Evolutionary conservation across 92 coral and sea anemone species (phyloP), one percentile per base, ranked within the genome.

Genomic region (Zoanthus sansibaricus): DNA sequence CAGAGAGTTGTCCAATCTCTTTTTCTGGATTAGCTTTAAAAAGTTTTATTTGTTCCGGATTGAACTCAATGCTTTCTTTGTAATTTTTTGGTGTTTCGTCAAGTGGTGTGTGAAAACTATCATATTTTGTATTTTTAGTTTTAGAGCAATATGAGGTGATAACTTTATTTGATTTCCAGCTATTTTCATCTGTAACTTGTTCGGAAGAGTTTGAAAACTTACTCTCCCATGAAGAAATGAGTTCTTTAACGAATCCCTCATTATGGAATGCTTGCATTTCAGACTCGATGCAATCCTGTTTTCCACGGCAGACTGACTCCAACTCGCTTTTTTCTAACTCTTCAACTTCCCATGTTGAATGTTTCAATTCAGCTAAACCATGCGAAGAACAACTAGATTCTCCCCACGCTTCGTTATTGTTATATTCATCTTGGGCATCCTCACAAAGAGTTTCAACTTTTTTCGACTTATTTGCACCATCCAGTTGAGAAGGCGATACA

Each of bases 361-460:
- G 32, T 45, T 80, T 80, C 20, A 80, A 52, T 11, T 25, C 74
- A 47, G 10, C 31, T 44, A 71, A 67, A 9, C 1, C 9, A 66
- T 42, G 59, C 25, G 85, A 64, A 7, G 85, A 46, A 31, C 42
- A 76, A 54, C 52, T 80, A 48, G 46, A 21, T 80, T 66, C 45
- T 17, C 25, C 49, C 73, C 61, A 62, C 9, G 25, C 25, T 25
- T 25, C 20, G 64, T 66, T 25, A 20, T 49, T 49, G 55, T 49
- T 12, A 14, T 80, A 45, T 42, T 80, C 45, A 72, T 45, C n/a
- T 58, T 18, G 73, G 18, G 0, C 66, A 12, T 67, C 33, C 44
- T 64, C 46, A 64, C 85, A 80, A 80, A 80, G 85, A 44, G 45
- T 47, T 45, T 47, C 44, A 80, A 80, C 73, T 64, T 46, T 49